A percentile compares a stretch with the other conserved stretches of the same genome.
Conservation (phyloP, 1,140 invertebrate genomes). For the Drosophila pectinifera region DNA sequence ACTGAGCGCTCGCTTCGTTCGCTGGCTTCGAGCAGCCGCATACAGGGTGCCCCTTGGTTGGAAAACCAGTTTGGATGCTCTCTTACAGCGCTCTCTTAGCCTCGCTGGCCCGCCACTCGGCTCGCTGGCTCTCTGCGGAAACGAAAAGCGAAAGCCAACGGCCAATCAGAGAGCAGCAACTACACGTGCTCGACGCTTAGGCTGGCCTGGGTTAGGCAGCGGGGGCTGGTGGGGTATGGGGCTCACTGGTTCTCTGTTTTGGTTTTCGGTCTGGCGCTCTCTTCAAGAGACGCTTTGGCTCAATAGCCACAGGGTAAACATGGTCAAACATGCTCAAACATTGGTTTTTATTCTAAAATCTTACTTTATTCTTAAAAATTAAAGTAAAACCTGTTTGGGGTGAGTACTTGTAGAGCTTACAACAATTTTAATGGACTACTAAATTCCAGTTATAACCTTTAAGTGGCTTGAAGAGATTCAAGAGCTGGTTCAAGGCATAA, state of each 20-base stretch:
- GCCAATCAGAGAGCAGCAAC: conserved; percentile 68
- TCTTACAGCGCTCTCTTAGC: conserved; percentile 29
- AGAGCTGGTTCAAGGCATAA: neutral
- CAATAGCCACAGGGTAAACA: conserved; percentile 35
- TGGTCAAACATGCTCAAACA: conserved; percentile 9
- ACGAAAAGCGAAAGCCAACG: conserved; percentile 74
- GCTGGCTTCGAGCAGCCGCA: neutral
- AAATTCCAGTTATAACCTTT: neutral
- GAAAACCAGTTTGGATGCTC: conserved; percentile 47
- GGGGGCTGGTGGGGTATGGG: neutral
- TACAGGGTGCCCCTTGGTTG: conserved; percentile 46
- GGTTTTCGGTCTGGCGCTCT: conserved; percentile 49
- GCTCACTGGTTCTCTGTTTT: conserved; percentile 71
- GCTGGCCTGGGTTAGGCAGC: neutral
- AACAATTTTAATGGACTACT: neutral
- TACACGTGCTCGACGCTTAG: conserved; percentile 72
- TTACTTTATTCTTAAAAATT: too few relatives aligned
- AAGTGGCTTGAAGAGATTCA: neutral
- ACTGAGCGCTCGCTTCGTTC: conserved; percentile 42
- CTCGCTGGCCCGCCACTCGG: neutral
- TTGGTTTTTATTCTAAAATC: neutral
- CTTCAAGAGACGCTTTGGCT: conserved; percentile 10
- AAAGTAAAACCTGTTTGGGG: neutral
- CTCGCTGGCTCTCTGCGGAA: conserved; percentile 34
- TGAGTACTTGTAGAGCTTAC: neutral